These are phyloP conservation scores for Apantesis nais DNA, from an alignment of 2,888 invertebrate genomes.

Conservation along the genomic window DNA sequence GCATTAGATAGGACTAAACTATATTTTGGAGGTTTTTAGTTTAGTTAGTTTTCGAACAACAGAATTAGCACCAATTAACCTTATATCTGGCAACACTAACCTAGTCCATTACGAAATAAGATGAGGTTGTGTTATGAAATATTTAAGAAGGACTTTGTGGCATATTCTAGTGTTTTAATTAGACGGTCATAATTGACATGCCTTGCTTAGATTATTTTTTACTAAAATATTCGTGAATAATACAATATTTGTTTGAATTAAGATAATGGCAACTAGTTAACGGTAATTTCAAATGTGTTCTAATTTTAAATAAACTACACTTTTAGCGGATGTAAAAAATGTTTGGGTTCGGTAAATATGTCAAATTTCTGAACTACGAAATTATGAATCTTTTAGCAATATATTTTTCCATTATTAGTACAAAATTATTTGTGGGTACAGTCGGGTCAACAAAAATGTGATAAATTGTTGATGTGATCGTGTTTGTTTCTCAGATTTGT, in stretches of 20 bases:
- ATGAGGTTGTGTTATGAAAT: slow-evolving; percentile 73
- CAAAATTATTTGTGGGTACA: slow-evolving; percentile 10
- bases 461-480: slow-evolving; percentile 11
- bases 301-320: neutral
- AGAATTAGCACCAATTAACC: no score
- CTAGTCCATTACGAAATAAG: slow-evolving; percentile 72
- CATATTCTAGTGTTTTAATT: slow-evolving; percentile 62
- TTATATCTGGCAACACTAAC: slow-evolving; percentile 35
- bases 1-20: no score
- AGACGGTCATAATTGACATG: slow-evolving; percentile 39
- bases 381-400: neutral
- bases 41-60: neutral
- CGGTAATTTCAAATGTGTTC: neutral
- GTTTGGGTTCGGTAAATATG: neutral
- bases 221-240: neutral
- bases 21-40: no score
- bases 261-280: neutral
- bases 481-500: slow-evolving; percentile 1
- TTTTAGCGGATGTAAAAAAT: neutral
- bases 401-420: slow-evolving; percentile 3
- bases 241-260: neutral
- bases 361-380: slow-evolving; percentile 3
- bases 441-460: slow-evolving; percentile 6
- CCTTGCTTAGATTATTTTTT: slow-evolving; percentile 22
- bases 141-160: slow-evolving; percentile 54